A percentile compares a stretch with the other conserved stretches of the same genome.
phyloP scores from a whole-genome alignment of 2,113 vertebrate genomes.

The Tiliqua scincoides region DNA sequence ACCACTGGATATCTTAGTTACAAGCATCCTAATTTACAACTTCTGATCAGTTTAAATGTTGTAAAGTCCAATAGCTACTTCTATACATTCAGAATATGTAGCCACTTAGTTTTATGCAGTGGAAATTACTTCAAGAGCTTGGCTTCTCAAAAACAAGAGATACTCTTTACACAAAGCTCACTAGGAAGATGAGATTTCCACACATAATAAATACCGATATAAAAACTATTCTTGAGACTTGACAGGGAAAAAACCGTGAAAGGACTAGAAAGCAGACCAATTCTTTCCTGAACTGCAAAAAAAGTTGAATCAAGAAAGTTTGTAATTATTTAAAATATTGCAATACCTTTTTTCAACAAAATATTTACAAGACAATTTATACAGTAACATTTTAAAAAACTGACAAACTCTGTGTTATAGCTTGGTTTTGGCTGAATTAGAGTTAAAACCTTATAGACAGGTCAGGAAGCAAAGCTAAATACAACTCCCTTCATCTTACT shows the following conservation, averaged over 20 bases:
- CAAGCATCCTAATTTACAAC: not conserved
- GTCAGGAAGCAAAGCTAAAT: not conserved
- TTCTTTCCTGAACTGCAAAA: not conserved
- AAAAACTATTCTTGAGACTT: not conserved
- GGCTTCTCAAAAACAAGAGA: not conserved
- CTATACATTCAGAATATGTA: not conserved
- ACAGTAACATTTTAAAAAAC: no score
- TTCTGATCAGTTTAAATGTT: not conserved
- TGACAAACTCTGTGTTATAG: not conserved
- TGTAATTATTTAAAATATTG: no score
- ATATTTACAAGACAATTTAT: no score
- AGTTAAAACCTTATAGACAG: not conserved
- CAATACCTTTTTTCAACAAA: no score
- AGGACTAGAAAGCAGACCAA: not conserved
- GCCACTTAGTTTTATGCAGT: not conserved
- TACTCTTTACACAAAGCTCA: not conserved
- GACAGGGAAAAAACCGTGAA: not conserved
- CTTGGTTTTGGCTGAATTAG: not conserved
- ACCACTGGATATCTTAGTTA: not conserved
- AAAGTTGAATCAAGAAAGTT: no score
- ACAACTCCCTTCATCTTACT: not conserved
- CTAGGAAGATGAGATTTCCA: not conserved
- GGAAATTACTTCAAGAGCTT: not conserved
- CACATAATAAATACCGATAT: not conserved
- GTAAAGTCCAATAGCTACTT: not conserved